Percentiles rank a stretch among this genome's conserved stretches.
These are phyloP conservation scores for Parasteatoda lunata DNA, from an alignment of 2,888 invertebrate genomes.

Conservation along the genomic window DNA sequence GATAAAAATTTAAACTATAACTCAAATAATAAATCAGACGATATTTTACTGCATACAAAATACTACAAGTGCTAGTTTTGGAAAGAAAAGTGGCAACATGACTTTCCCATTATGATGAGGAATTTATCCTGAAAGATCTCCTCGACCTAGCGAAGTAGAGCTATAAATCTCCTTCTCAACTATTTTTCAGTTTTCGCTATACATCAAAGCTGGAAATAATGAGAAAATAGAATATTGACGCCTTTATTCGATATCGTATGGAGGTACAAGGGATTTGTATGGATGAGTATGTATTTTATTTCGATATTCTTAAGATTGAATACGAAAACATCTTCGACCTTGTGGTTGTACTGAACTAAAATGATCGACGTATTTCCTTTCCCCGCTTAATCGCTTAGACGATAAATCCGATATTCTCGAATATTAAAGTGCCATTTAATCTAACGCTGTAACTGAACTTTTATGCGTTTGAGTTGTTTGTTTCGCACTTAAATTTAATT, in stretches of 20 bases:
- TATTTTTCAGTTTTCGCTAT: conserved; percentile 20
- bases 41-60: too few relatives aligned
- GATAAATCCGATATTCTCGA: conserved; percentile 40
- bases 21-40: too few relatives aligned
- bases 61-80: too few relatives aligned
- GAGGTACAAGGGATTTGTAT: conserved; percentile 13
- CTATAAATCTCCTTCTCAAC: conserved; percentile 26
- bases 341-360: not conserved
- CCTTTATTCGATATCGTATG: conserved; percentile 34
- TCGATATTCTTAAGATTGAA: conserved; percentile 33
- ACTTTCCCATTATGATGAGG: too few relatives aligned
- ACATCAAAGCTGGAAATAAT: conserved; percentile 54
- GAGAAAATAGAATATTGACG: conserved; percentile 55
- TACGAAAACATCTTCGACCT: conserved; percentile 29
- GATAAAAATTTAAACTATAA: too few relatives aligned
- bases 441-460: conserved; percentile 30
- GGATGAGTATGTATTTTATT: conserved; percentile 46
- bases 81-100: too few relatives aligned
- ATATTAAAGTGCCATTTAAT: conserved; percentile 58
- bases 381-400: conserved; percentile 27
- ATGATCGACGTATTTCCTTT: not conserved
- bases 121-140: too few relatives aligned
- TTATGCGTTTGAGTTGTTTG: conserved; percentile 22
- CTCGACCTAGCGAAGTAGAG: conserved; percentile 9
- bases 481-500: conserved; percentile 49